Conservation (phyloP, 2,797 vertebrate genomes). For the Sebastes flavidus region DNA sequence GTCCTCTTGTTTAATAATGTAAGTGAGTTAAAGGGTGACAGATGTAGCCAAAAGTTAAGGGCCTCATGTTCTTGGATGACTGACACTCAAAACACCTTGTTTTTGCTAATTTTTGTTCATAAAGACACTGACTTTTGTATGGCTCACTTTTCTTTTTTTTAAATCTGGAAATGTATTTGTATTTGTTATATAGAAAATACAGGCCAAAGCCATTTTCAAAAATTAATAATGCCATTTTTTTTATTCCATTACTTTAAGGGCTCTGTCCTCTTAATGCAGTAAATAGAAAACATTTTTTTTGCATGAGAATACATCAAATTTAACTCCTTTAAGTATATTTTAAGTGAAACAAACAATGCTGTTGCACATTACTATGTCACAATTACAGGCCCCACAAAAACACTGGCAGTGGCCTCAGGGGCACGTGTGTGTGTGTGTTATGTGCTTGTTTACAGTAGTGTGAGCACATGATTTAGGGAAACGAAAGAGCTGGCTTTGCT, state of each 20-base stretch:
- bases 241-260: background rate
- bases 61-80: background rate
- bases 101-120: background rate
- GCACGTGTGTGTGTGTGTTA: background rate
- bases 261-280: background rate
- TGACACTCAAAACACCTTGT: accelerated
- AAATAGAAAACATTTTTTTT: background rate
- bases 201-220: background rate
- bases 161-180: background rate
- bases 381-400: background rate
- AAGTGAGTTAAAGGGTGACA: background rate
- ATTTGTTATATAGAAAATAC: background rate
- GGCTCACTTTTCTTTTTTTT: background rate
- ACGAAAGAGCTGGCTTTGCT: conserved; percentile 69
- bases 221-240: background rate
- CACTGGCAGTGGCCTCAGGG: conserved; percentile 28
- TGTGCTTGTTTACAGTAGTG: conserved; percentile 54
- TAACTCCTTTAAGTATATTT: background rate
- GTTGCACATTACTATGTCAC: background rate
- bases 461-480: conserved; percentile 22
- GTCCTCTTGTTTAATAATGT: background rate
- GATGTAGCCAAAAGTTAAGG: background rate
- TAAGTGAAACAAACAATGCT: background rate
- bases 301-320: background rate
- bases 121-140: background rate